Percentiles rank a stretch among this genome's conserved stretches.
phyloP scores from a whole-genome alignment of 2,888 invertebrate species.

The Pecten maximus region DNA sequence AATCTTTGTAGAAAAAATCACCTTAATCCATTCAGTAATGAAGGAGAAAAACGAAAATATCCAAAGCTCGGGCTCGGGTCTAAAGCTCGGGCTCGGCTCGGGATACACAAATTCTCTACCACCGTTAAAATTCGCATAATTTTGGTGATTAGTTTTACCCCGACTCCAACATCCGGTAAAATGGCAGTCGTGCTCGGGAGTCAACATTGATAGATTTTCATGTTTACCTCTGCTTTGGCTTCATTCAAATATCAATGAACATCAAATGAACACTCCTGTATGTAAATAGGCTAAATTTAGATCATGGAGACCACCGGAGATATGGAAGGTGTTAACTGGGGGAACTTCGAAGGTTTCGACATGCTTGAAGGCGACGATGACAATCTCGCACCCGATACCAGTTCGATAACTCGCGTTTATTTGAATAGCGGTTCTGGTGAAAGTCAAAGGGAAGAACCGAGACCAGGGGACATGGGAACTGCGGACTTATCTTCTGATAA shows the following conservation, averaged over 20 bases:
- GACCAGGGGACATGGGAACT: not conserved
- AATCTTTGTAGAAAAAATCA: too few species aligned
- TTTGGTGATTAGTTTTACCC: too few species aligned
- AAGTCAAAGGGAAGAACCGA: not conserved
- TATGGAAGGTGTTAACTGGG: constrained; percentile 10
- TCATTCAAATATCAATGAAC: not conserved
- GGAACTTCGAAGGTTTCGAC: not conserved
- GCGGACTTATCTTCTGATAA: not conserved
- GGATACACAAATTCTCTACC: too few species aligned
- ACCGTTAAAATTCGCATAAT: too few species aligned
- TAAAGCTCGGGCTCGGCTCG: too few species aligned
- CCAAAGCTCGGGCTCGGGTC: too few species aligned
- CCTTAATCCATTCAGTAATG: too few species aligned
- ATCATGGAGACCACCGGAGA: not conserved
- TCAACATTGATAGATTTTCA: not conserved
- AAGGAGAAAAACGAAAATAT: too few species aligned
- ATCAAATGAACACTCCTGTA: not conserved
- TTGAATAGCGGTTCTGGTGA: not conserved
- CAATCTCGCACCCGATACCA: constrained; percentile 4
- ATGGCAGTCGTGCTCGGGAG: not conserved
- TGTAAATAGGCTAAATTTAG: not conserved
- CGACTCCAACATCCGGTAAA: not conserved
- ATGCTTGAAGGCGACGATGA: not conserved
- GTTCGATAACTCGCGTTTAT: constrained; percentile 7
- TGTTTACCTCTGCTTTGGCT: not conserved